Evolutionary conservation across 2,888 invertebrate genomes (phyloP), one percentile per base, ranked within the genome.

Genomic region (Hesperia comma): DNA sequence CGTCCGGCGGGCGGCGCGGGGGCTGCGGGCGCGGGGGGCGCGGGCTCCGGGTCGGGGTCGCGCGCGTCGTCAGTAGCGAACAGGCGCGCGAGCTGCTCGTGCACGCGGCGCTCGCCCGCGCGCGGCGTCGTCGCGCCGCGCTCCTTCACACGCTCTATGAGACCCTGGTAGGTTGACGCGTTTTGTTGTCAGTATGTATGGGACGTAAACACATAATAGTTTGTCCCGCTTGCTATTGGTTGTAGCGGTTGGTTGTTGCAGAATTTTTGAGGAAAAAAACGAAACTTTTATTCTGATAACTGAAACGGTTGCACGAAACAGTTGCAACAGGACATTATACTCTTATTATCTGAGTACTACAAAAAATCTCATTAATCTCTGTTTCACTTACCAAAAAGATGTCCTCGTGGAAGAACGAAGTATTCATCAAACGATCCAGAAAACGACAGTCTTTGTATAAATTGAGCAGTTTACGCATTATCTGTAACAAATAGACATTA

Each of bases 361-460:
- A 26, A 26, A 26, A 26, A 26, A 26, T 26, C 26, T 26, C 26
- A 26, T n/a, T n/a, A n/a, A n/a, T n/a, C n/a, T n/a, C n/a, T n/a
- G n/a, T n/a, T n/a, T n/a, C n/a, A n/a, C 86, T 90, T 80, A 95
- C 95, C 93, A 95, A 94, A 84, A 97, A 97, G 85, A 97, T 95
- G 79, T 95, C 94, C 78, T 96, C 96, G 73, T 97, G 96, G 86
- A 98, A 98, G 87, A 96, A 97, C 4, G 96, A 94, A 0, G 98
- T 97, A 58, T 96, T 96, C 94, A 98, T 95, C 67, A 97, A 90
- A 74, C 96, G 96, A 86, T 98, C 98, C 84, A 98, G 93, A 80
- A 96, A 97, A 74, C 97, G 95, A 79, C 97, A 97, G 82, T 97
- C 97, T 82, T 97, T 97, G 82, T 97, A 97, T 53, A 97, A 95